Percentiles rank a stretch among this genome's conserved stretches.
Evolutionary conservation across 2,888 invertebrate species (phyloP).

Genomic region (Gymnosoma rotundatum): DNA sequence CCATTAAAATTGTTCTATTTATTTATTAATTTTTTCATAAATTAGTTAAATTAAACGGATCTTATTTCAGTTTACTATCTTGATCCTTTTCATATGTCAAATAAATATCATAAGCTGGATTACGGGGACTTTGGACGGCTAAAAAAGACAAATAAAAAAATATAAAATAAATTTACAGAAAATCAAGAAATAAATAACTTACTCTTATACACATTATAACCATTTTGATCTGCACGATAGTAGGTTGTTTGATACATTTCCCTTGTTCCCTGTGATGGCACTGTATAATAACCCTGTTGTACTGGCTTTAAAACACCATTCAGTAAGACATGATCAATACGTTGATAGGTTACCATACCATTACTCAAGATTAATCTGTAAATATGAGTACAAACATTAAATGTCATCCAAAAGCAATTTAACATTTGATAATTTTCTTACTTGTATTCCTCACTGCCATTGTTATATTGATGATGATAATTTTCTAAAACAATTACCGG

Average conservation of each 20-base stretch:
- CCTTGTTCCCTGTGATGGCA: constrained; percentile 73
- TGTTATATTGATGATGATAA: constrained; percentile 75
- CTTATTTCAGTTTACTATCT: constrained; percentile 19
- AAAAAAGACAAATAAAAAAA: constrained; percentile 26
- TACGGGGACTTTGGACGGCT: constrained; percentile 73
- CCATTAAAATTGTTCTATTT: neutral
- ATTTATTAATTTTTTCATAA: neutral
- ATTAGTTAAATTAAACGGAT: neutral
- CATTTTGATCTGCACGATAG: constrained; percentile 77
- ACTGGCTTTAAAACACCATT: constrained; percentile 73
- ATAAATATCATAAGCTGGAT: constrained; percentile 68
- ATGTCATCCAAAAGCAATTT: neutral
- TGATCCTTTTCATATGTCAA: constrained; percentile 50
- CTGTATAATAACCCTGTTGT: constrained; percentile 77
- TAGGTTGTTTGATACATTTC: constrained; percentile 74
- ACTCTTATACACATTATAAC: constrained; percentile 75
- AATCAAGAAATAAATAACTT: neutral
- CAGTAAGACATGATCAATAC: constrained; percentile 74
- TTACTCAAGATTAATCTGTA: constrained; percentile 76
- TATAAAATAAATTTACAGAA: neutral
- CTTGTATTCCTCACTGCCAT: constrained; percentile 78
- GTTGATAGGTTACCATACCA: constrained; percentile 77
- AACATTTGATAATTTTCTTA: constrained; percentile 58
- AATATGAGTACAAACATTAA: constrained; percentile 1
- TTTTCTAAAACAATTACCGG: constrained; percentile 74